These are phyloP conservation scores for Acleris literana DNA, from an alignment of 2,888 invertebrate species.

Conservation along the genomic window DNA sequence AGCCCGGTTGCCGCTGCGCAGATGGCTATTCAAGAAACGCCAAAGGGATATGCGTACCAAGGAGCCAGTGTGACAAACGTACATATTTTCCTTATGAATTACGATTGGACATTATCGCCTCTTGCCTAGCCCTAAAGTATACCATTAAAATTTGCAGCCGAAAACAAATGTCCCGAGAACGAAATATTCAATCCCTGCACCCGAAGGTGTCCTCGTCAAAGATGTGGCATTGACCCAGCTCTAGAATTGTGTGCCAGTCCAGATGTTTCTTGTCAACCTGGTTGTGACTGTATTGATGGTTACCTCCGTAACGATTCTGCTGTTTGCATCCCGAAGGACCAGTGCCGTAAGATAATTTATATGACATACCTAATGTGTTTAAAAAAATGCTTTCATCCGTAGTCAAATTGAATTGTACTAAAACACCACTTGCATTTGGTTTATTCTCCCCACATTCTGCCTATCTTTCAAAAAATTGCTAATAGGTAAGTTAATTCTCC, in stretches of 20 bases:
- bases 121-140: no score
- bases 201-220: conserved; percentile 45
- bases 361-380: no score
- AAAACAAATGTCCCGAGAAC: conserved; percentile 27
- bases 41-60: conserved; percentile 42
- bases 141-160: conserved; percentile 7
- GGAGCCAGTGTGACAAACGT: conserved; percentile 37
- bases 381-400: no score
- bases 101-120: no score
- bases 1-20: conserved; percentile 51
- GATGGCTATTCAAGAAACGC: conserved; percentile 43
- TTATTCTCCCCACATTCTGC: no score
- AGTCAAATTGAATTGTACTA: neutral
- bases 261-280: conserved; percentile 34
- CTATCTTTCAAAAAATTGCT: no score
- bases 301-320: conserved; percentile 44
- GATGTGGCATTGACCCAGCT: conserved; percentile 42
- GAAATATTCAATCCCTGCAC: conserved; percentile 42
- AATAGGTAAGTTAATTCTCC: no score
- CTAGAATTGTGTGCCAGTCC: conserved; percentile 33
- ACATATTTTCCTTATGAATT: no score
- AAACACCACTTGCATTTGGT: no score
- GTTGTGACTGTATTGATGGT: conserved; percentile 43
- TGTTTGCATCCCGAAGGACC: conserved; percentile 44
- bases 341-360: conserved; percentile 48